A percentile compares a stretch with the other conserved stretches of the same genome.
Conservation (phyloP, 2,888 invertebrate species). For the Andricus quercusramuli region DNA sequence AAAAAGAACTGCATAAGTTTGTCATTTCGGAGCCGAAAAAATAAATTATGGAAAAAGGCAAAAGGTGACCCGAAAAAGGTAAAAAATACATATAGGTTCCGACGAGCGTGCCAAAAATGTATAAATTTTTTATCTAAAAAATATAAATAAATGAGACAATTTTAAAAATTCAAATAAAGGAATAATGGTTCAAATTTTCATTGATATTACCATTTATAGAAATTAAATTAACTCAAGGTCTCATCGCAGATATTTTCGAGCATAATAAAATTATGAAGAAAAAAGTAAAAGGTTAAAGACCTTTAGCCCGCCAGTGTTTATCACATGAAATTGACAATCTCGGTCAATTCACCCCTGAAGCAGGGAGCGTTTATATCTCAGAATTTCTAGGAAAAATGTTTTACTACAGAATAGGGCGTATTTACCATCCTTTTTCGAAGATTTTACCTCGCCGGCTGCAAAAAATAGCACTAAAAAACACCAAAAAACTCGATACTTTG, state of each 20-base stretch:
- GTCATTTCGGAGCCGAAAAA: too few species aligned
- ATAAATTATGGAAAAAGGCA: too few species aligned
- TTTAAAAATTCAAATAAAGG: too few species aligned
- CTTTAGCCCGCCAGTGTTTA: background rate
- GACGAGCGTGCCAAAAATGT: too few species aligned
- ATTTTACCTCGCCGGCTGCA: constrained; percentile 46
- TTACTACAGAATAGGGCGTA: background rate
- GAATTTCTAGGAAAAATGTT: background rate
- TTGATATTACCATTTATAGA: too few species aligned
- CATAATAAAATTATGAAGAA: background rate
- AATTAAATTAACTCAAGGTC: too few species aligned
- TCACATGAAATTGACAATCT: constrained; percentile 13
- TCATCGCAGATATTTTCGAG: background rate
- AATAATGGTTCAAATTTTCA: too few species aligned
- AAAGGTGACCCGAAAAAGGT: too few species aligned
- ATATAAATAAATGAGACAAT: too few species aligned
- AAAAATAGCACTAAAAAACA: constrained; percentile 49
- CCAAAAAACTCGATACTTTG: constrained; percentile 48
- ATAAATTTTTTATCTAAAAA: too few species aligned
- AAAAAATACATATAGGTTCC: too few species aligned
- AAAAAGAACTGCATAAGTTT: too few species aligned
- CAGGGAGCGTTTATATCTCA: background rate
- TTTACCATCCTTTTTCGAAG: constrained; percentile 47
- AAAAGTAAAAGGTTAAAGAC: constrained; percentile 7
- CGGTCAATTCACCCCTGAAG: background rate